A percentile compares a stretch with the other conserved stretches of the same genome.
Evolutionary conservation across 2,888 invertebrate species (phyloP).

Genomic region (Rhopalosiphum nymphaeae): DNA sequence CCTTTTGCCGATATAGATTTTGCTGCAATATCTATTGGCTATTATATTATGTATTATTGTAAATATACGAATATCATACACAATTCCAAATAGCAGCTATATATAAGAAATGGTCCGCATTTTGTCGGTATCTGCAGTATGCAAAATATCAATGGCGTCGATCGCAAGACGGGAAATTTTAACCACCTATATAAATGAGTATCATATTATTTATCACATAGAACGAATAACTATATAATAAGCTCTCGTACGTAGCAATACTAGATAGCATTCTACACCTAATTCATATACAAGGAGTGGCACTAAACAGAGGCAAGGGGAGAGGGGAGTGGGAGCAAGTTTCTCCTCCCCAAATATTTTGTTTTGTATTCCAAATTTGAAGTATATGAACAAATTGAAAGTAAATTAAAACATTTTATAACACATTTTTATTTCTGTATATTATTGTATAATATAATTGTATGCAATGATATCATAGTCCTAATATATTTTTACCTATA

Average conservation of each 20-base stretch:
- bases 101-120: not conserved
- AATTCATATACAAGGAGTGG: too few species aligned
- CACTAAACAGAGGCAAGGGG: too few species aligned
- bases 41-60: not conserved
- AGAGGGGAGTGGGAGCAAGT: too few species aligned
- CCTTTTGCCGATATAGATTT: not conserved
- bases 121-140: not conserved
- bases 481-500: too few species aligned
- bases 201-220: not conserved
- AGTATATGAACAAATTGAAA: too few species aligned
- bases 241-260: not conserved
- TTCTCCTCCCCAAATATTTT: too few species aligned
- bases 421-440: too few species aligned
- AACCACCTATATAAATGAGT: not conserved
- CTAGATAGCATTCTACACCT: not conserved
- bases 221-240: not conserved
- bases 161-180: not conserved
- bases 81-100: not conserved
- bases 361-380: too few species aligned
- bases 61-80: not conserved
- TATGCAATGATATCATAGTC: too few species aligned
- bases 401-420: too few species aligned
- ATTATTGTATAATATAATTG: too few species aligned
- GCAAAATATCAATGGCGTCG: not conserved
- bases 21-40: not conserved